Base-by-base conservation (phyloP, 1,140 invertebrate species). In the Kradibia gibbosae region DNA sequence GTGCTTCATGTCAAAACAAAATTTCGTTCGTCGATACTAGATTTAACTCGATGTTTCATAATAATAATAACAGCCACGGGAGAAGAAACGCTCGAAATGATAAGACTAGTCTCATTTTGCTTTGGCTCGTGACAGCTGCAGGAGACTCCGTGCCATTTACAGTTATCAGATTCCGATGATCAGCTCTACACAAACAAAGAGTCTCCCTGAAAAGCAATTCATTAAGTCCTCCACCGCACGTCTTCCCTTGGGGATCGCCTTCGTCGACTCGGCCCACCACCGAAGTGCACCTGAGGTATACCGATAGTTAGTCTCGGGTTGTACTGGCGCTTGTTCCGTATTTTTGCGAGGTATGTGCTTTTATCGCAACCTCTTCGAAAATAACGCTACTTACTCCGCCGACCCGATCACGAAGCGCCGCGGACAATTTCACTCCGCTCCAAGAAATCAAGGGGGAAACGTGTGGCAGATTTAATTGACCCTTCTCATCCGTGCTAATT, bases 371-470 rank as follows among this genome's bases (percentile, higher is more conserved):
- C 77, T 78, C 48, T 22, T 78, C 48, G 77, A 71, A 78, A 70
- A 78, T 78, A 78, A 78, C 77, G 60, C 60, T 77, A 71, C 77
- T 70, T 48, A 78, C 67, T 78, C 45, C 42, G 22, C 36, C 67
- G 67, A 1, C 71, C 42, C 36, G 71, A 73, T 73, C 71, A 73
- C 71, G 71, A 73, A 7, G 71, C 45, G 71, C 45, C 60, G n/a
- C n/a, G n/a, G 60, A 62, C 17, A 25, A 50, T 73, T 48, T 34
- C 22, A 34, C 45, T 50, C n/a, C 13, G 39, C 42, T 50, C 75
- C 20, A 65, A 71, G 39, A 72, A 83, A 77, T 80, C 77, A 48
- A 28, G 39, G 28, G 8, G 31, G 62, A 83, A 80, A 74, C 76
- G 67, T 45, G 67, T n/a, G 28, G 25, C 22, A 22, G 36, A 8